phyloP scores from a whole-genome alignment of 2,797 vertebrate genomes.

The Myioborus melanocephalus region DNA sequence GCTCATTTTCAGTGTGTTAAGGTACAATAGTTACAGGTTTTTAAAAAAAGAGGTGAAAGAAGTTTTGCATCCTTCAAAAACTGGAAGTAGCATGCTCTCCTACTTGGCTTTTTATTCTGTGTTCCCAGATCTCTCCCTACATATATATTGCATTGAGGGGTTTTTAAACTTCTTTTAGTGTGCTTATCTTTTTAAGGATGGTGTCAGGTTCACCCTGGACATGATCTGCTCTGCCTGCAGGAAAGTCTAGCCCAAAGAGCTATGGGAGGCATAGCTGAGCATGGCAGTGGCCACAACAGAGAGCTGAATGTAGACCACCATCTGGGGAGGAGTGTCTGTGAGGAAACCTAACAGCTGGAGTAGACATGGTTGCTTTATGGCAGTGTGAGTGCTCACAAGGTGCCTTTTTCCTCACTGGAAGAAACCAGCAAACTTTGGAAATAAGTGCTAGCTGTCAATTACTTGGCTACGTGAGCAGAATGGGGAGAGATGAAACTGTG shows the following conservation, averaged over 20 bases:
- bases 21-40: neutral
- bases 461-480: neutral
- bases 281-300: neutral
- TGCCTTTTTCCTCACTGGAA: neutral
- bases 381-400: accelerated
- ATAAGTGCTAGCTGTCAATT: neutral
- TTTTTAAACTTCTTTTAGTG: accelerated
- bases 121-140: neutral
- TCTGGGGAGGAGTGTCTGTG: neutral
- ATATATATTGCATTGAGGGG: neutral
- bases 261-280: neutral
- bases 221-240: neutral
- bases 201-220: neutral
- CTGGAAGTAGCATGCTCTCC: neutral
- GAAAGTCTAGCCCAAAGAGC: neutral
- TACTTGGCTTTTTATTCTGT: neutral
- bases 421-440: neutral
- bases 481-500: neutral
- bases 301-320: neutral
- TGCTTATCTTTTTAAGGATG: neutral
- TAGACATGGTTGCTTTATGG: neutral
- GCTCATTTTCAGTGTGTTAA: neutral
- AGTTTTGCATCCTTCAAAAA: neutral
- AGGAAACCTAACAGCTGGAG: neutral
- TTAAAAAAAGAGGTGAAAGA: neutral